phyloP scores from a whole-genome alignment of 2,797 vertebrate species.

The Channa striata region DNA sequence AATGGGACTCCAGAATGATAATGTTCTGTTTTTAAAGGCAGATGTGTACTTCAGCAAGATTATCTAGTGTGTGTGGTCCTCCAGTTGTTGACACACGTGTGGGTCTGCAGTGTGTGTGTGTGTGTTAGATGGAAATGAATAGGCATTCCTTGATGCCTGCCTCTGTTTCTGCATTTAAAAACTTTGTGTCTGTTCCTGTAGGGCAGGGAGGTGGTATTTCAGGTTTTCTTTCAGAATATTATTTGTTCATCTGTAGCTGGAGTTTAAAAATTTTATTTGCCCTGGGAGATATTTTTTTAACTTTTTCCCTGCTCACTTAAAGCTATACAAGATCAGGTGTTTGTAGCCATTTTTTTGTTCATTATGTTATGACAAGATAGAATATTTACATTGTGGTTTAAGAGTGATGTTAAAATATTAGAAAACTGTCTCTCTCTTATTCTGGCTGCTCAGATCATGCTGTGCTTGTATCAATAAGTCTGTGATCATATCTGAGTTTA shows the following conservation, averaged over 20 bases:
- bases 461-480: not conserved
- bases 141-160: too few species aligned
- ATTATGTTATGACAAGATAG: not conserved
- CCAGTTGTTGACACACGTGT: not conserved
- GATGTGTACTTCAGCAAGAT: not conserved
- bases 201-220: not conserved
- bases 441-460: not conserved
- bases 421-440: too few species aligned
- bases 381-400: too few species aligned
- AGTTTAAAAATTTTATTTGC: not conserved
- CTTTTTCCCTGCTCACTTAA: not conserved
- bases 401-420: too few species aligned
- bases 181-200: not conserved
- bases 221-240: slow-evolving; percentile 1
- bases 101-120: not conserved
- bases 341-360: not conserved
- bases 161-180: not conserved
- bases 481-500: not conserved
- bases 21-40: not conserved
- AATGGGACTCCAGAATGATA: not conserved
- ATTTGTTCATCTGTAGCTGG: slow-evolving; percentile 2
- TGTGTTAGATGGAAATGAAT: too few species aligned
- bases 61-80: not conserved
- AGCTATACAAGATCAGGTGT: not conserved
- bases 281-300: not conserved